Evolutionary conservation across 2,797 vertebrate genomes (phyloP).

Genomic region (Enoplosus armatus): DNA sequence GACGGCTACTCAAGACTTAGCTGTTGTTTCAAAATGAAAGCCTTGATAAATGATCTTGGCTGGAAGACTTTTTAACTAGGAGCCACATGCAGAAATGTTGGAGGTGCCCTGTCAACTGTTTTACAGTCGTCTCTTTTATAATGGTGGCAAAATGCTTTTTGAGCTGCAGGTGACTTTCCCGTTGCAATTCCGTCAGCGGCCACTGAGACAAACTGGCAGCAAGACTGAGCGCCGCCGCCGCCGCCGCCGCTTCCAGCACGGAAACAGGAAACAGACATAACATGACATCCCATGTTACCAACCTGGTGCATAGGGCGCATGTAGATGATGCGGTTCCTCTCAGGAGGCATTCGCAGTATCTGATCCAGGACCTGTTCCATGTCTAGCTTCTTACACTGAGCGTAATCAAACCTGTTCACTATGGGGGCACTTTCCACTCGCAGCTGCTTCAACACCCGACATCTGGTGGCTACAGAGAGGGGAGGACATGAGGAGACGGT

Average conservation of each 20-base stretch:
- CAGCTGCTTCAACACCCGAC: constrained; percentile 95
- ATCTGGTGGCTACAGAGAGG: constrained; percentile 91
- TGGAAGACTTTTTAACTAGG: not conserved
- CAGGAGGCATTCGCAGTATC: constrained; percentile 95
- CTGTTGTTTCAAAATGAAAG: not conserved
- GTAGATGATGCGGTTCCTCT: constrained; percentile 98
- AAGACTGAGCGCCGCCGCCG: not conserved
- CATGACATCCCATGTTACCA: not conserved
- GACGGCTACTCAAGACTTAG: not conserved
- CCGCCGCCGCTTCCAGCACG: too few relatives aligned
- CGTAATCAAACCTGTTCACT: constrained; percentile 97
- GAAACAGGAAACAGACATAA: not conserved
- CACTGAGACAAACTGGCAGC: not conserved
- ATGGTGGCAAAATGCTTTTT: not conserved
- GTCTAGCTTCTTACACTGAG: constrained; percentile 97
- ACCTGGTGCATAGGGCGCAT: constrained; percentile 99
- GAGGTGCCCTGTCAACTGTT: too few relatives aligned
- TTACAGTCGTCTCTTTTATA: too few relatives aligned
- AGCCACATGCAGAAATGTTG: not conserved
- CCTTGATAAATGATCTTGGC: not conserved
- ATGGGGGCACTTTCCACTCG: constrained; percentile 94
- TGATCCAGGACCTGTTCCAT: constrained; percentile 99
- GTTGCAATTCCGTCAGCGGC: rapidly evolving
- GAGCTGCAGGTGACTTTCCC: not conserved
- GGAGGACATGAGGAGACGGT: not conserved